phyloP scores from a whole-genome alignment of 2,888 invertebrate genomes.

The Drosophila koepferae region DNA sequence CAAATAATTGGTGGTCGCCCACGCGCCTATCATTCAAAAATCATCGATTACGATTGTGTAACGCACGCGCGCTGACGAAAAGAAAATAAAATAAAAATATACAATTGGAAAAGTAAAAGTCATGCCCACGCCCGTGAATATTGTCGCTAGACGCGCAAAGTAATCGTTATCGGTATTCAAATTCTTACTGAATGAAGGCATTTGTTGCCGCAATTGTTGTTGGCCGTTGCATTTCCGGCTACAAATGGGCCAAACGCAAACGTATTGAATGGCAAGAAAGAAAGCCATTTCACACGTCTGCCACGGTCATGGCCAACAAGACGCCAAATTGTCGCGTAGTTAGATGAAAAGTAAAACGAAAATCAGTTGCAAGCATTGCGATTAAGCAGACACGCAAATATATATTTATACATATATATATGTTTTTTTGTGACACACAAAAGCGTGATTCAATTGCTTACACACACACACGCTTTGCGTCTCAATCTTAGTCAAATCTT shows the following conservation, averaged over 20 bases:
- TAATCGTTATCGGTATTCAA: slow-evolving; percentile 36
- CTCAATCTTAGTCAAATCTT: slow-evolving; percentile 10
- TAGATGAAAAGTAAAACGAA: not conserved
- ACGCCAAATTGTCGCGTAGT: slow-evolving; percentile 11
- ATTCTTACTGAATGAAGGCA: slow-evolving; percentile 6
- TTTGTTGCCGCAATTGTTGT: not conserved
- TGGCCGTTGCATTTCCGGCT: slow-evolving; percentile 26
- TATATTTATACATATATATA: not conserved
- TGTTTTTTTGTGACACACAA: slow-evolving; percentile 28
- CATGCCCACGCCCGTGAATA: slow-evolving; percentile 29
- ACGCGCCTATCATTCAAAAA: slow-evolving; percentile 53
- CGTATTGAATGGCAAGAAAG: slow-evolving; percentile 17
- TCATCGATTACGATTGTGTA: slow-evolving; percentile 55
- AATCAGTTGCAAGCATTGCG: slow-evolving; percentile 11
- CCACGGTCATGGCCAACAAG: slow-evolving; percentile 21
- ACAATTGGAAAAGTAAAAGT: slow-evolving; percentile 51
- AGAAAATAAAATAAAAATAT: not conserved
- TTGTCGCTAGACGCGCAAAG: not conserved
- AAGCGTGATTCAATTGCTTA: slow-evolving; percentile 48
- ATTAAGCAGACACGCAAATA: slow-evolving; percentile 12
- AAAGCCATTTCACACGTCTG: slow-evolving; percentile 38
- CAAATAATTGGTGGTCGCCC: slow-evolving; percentile 35
- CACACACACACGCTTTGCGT: slow-evolving; percentile 4
- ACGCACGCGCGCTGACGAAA: slow-evolving; percentile 13
- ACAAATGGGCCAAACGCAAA: slow-evolving; percentile 9